Evolutionary conservation across 2,888 invertebrate species (phyloP).

Genomic region (Odontocolon sp.): DNA sequence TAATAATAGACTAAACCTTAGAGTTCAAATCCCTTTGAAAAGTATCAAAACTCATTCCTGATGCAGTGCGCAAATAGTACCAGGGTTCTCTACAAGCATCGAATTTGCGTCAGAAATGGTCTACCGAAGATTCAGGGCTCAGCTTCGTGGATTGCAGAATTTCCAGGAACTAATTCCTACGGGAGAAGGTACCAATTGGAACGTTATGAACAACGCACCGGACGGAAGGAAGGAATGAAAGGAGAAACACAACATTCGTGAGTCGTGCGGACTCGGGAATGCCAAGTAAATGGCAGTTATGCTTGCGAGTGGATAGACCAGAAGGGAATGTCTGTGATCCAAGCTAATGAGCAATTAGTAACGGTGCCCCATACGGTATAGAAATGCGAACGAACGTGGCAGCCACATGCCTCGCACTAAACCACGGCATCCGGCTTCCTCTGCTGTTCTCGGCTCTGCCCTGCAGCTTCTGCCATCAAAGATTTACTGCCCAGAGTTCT

Average conservation of each 20-base stretch:
- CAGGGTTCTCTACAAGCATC: no score
- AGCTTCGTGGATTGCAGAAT: no score
- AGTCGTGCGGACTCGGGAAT: constrained; percentile 26
- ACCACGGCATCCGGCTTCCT: constrained; percentile 47
- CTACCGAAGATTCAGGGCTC: no score
- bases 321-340: constrained; percentile 68
- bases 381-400: constrained; percentile 63
- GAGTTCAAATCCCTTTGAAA: no score
- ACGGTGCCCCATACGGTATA: constrained; percentile 58
- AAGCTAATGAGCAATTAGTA: constrained; percentile 75
- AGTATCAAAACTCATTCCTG: no score
- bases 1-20: no score
- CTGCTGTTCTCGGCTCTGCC: not conserved
- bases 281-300: constrained; percentile 48
- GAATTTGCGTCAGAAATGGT: no score
- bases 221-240: not conserved
- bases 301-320: constrained; percentile 35
- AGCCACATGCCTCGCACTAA: constrained; percentile 65
- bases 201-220: not conserved
- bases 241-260: constrained; percentile 17
- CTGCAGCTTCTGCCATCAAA: constrained; percentile 51
- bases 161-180: no score
- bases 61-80: no score
- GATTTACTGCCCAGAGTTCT: constrained; percentile 62
- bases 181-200: not conserved